Conservation (phyloP, 2,113 vertebrate genomes). For the Zootoca vivipara region DNA sequence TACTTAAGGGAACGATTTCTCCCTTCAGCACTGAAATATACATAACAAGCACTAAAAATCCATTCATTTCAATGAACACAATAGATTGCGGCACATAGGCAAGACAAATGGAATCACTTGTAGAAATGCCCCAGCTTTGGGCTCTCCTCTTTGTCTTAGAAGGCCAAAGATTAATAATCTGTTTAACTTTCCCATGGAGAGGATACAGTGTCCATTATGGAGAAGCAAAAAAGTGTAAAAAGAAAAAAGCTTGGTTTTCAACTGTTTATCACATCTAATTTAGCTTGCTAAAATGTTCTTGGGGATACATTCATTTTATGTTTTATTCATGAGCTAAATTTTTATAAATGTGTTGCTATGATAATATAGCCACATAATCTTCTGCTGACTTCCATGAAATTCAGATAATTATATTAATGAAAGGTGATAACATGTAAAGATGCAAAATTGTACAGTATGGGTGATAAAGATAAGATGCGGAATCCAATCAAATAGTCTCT, state of each 20-base stretch:
- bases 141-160: constrained; percentile 1
- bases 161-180: constrained; percentile 33
- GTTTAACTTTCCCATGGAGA: constrained; percentile 32
- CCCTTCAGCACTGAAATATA: background rate
- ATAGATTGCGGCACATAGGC: background rate
- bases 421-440: constrained; percentile 32
- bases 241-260: background rate
- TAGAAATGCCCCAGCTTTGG: constrained; percentile 3
- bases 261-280: constrained; percentile 39
- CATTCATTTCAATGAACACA: background rate
- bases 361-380: constrained; percentile 39
- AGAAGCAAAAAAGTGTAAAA: constrained; percentile 23
- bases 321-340: constrained; percentile 55
- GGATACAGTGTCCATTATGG: constrained; percentile 15
- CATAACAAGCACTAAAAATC: background rate
- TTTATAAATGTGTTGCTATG: constrained; percentile 34
- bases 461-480: constrained; percentile 39
- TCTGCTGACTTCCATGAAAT: constrained; percentile 31
- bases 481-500: constrained; percentile 35
- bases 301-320: constrained; percentile 45
- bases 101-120: constrained; percentile 34
- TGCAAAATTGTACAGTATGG: constrained; percentile 42
- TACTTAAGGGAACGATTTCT: background rate
- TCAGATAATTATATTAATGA: constrained; percentile 40
- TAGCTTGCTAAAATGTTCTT: constrained; percentile 46